A percentile compares a stretch with the other conserved stretches of the same genome.
Conservation (phyloP, 2,888 invertebrate species). For the Ypsolopha scabrella region DNA sequence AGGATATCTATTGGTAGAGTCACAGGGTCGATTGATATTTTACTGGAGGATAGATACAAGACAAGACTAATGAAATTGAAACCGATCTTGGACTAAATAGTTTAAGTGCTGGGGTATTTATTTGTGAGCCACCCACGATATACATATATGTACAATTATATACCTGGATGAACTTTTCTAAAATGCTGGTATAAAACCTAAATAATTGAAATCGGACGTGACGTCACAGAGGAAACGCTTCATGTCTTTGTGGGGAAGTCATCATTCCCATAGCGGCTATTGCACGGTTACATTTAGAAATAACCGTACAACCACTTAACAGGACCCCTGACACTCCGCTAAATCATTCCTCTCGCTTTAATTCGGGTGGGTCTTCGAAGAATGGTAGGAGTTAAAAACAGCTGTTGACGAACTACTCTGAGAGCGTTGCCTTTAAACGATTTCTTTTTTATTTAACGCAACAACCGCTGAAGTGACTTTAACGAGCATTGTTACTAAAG, state of each 20-base stretch:
- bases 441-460: constrained; percentile 27
- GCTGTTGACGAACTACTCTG: constrained; percentile 48
- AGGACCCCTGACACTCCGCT: no score
- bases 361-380: constrained; percentile 20
- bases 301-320: constrained; percentile 19
- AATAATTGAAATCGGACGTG: constrained; percentile 39
- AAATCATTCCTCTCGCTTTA: neutral
- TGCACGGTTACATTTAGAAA: constrained; percentile 42
- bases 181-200: neutral
- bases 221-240: constrained; percentile 54
- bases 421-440: constrained; percentile 36
- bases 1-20: no score
- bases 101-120: neutral
- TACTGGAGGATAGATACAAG: no score
- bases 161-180: neutral
- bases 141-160: neutral
- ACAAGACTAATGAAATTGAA: neutral
- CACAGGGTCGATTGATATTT: no score
- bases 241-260: constrained; percentile 50
- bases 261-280: constrained; percentile 55
- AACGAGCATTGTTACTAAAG: neutral
- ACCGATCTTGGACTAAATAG: neutral
- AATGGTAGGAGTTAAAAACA: constrained; percentile 50
- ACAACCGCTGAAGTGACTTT: constrained; percentile 2
- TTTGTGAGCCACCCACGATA: neutral